Base-by-base conservation (phyloP, 2,113 vertebrate species). In the Lophochroa leadbeateri region DNA sequence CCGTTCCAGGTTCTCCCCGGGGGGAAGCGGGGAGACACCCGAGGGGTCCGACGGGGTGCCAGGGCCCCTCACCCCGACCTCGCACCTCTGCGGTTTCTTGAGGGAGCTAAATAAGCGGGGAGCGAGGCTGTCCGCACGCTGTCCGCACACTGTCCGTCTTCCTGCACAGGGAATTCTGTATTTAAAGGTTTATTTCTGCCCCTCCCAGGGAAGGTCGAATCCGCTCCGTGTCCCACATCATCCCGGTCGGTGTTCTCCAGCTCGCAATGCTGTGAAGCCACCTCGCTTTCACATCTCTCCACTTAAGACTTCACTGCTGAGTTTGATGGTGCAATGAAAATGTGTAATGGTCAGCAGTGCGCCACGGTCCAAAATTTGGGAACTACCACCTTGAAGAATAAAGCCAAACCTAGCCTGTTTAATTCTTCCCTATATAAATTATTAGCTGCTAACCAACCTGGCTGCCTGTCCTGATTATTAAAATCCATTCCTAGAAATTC, bases 201-300 rank as follows among this genome's bases (percentile, higher is more conserved):
- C 41, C 5, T 2, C 31, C 47, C 47, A 41, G 41, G 41, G 41
- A 41, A 41, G 41, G 41, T 41, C 41, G 41, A 41, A 41, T 25
- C 46, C 8, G 33, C 43, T n/a, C 44, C 5, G 17, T 25, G 17
- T 3, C 49, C 52, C 41, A 1, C n/a, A 3, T 13, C 61, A 28
- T 19, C 23, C 41, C 7, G 7, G 4, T 5, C 7, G 18, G 7
- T 5, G 15, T 6, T 63, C 13, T 14, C 41, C 63, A 46, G 2
- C 4, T 21, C 8, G 24, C 11, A 19, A 7, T 1, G 46, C 6
- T 53, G 25, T 37, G 47, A 50, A 60, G 64, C 28, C 27, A 13
- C 1, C 29, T 7, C 0, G 1, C 7, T 61, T 77, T 39, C 13
- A 31, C 19, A 1, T 7, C 21, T n/a, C 52, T 52, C 41, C 24